Percentiles rank a stretch among this genome's conserved stretches.
phyloP scores from a whole-genome alignment of 1,140 invertebrate genomes.

The Heterodera schachtii region DNA sequence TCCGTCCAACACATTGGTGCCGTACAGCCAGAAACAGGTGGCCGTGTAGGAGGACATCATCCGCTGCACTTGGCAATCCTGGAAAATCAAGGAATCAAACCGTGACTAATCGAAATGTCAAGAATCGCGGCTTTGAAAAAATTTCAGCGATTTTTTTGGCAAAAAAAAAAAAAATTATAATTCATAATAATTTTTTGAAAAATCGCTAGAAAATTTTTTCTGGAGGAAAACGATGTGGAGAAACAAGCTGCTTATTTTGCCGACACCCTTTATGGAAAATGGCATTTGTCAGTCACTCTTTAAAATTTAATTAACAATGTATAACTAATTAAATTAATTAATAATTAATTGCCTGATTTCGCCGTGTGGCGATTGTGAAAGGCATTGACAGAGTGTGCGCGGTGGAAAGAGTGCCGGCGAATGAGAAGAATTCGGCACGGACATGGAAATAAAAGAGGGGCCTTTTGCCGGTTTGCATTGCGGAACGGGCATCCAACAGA shows the following conservation, averaged over 20 bases:
- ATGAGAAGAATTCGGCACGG: conserved; percentile 58
- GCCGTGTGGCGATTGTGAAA: conserved; percentile 61
- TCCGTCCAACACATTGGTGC: conserved; percentile 58
- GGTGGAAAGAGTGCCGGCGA: conserved; percentile 55
- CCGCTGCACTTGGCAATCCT: conserved; percentile 65
- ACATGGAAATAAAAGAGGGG: conserved; percentile 65
- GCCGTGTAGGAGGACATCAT: conserved; percentile 65
- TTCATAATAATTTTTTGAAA: no score
- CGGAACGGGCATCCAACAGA: conserved; percentile 55
- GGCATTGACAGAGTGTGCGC: conserved; percentile 64
- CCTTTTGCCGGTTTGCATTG: conserved; percentile 59
- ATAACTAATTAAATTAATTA: no score
- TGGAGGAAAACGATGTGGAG: no score
- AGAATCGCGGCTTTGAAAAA: no score
- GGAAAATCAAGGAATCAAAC: background rate
- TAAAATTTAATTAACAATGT: no score
- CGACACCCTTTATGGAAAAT: no score
- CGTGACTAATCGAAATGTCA: no score
- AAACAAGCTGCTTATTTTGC: no score
- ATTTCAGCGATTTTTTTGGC: no score
- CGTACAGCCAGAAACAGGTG: conserved; percentile 66
- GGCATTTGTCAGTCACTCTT: no score
- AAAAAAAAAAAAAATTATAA: no score
- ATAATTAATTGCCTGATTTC: conserved; percentile 54
- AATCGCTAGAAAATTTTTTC: no score